phyloP scores from a whole-genome alignment of 2,888 invertebrate species.

The Ectemnius cavifrons region DNA sequence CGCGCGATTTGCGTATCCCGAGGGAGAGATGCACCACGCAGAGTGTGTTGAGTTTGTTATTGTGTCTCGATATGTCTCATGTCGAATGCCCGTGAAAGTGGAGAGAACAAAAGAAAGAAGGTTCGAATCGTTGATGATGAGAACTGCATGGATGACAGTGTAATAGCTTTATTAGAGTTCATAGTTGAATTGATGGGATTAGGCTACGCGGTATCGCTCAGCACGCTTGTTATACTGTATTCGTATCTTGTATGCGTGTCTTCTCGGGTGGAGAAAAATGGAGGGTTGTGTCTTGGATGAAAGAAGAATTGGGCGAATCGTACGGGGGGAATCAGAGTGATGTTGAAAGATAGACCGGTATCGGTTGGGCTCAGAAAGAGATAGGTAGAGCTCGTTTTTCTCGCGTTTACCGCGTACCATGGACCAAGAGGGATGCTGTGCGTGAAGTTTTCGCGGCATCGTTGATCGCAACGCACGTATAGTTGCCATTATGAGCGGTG shows the following conservation, averaged over 20 bases:
- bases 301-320: not conserved
- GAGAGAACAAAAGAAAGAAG: not conserved
- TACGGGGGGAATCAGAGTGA: not conserved
- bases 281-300: conserved; percentile 4
- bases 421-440: conserved; percentile 79
- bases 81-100: too few relatives aligned
- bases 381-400: not conserved
- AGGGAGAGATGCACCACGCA: not conserved
- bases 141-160: not conserved
- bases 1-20: not conserved
- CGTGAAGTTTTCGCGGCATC: conserved; percentile 77
- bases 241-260: too few relatives aligned
- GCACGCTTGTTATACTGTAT: too few relatives aligned
- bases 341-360: too few relatives aligned
- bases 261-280: not conserved
- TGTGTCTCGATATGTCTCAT: not conserved
- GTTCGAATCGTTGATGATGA: conserved; percentile 1
- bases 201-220: too few relatives aligned
- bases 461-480: conserved; percentile 80
- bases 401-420: conserved; percentile 72
- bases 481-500: conserved; percentile 79
- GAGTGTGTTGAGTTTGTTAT: not conserved
- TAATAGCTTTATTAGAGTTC: too few relatives aligned
- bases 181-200: too few relatives aligned
- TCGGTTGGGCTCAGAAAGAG: not conserved